A percentile compares a stretch with the other conserved stretches of the same genome.
Conservation (phyloP, 2,888 invertebrate genomes). For the Acanthosepion lycidas region DNA sequence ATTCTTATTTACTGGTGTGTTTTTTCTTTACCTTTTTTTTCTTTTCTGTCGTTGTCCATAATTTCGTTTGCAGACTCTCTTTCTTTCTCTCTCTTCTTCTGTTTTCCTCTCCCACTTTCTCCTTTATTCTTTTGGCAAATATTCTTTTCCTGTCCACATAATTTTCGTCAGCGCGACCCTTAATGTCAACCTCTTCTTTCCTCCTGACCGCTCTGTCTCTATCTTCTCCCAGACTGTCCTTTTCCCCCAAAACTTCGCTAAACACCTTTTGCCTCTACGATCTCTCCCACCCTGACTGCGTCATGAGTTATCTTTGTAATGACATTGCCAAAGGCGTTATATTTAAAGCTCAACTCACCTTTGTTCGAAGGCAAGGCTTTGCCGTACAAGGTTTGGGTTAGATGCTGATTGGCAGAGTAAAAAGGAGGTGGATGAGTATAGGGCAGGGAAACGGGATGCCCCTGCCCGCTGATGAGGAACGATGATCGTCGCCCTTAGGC, state of each 20-base stretch:
- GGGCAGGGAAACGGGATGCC: neutral
- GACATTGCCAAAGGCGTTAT: neutral
- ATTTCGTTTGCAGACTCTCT: no score
- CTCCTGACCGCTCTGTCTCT: neutral
- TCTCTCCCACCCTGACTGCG: neutral
- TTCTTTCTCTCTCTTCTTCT: no score
- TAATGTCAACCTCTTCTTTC: no score
- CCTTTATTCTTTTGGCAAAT: neutral
- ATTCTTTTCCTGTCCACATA: constrained; percentile 21
- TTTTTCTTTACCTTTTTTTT: no score
- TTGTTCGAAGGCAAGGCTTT: constrained; percentile 2
- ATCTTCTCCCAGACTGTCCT: neutral
- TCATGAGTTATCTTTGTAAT: constrained; percentile 20
- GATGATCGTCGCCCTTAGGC: neutral
- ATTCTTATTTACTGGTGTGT: no score
- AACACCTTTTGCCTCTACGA: neutral
- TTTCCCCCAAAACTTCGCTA: no score
- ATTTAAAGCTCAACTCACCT: neutral
- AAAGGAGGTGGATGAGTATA: neutral
- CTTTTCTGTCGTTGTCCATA: no score
- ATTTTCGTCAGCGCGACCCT: neutral
- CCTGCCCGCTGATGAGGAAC: neutral
- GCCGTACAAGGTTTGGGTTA: neutral
- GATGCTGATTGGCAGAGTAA: neutral
- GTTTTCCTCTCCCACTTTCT: no score